A percentile compares a stretch with the other conserved stretches of the same genome.
Conservation (phyloP, 2,797 vertebrate species). For the Enteromius radiatus region DNA sequence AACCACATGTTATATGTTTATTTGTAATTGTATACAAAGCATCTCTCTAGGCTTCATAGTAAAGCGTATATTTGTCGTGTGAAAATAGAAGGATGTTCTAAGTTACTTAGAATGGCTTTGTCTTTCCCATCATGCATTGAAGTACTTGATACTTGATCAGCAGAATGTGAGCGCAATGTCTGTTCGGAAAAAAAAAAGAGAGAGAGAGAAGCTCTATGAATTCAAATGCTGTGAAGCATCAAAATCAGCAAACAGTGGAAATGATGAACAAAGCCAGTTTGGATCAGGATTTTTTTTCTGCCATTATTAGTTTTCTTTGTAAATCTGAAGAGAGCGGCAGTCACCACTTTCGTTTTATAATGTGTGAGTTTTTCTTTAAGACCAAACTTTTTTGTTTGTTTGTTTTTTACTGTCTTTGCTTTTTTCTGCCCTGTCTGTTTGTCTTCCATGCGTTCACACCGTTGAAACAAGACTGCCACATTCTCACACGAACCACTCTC, state of each 20-base stretch:
- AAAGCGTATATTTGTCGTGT: constrained; percentile 83
- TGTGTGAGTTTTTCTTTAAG: constrained; percentile 68
- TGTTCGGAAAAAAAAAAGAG: constrained; percentile 50
- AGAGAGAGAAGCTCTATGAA: constrained; percentile 74
- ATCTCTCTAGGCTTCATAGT: constrained; percentile 86
- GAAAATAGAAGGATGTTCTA: constrained; percentile 78
- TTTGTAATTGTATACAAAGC: constrained; percentile 84
- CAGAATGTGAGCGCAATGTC: constrained; percentile 75
- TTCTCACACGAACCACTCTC: constrained; percentile 64
- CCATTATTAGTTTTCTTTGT: constrained; percentile 49
- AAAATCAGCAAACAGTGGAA: constrained; percentile 68
- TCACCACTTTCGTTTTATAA: constrained; percentile 71
- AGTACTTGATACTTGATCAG: constrained; percentile 71
- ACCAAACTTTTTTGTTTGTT: constrained; percentile 14
- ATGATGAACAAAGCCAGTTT: constrained; percentile 75
- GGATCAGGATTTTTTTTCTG: constrained; percentile 69
- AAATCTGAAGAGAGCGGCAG: constrained; percentile 75
- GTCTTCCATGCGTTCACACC: constrained; percentile 85
- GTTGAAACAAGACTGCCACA: constrained; percentile 72
- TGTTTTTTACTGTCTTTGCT: constrained; percentile 73
- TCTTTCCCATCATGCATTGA: constrained; percentile 78
- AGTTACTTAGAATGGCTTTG: constrained; percentile 84
- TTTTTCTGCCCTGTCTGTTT: constrained; percentile 76
- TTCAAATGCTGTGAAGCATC: constrained; percentile 73
- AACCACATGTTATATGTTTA: constrained; percentile 75